Evolutionary conservation across 1,140 invertebrate genomes (phyloP), one percentile per base, ranked within the genome.

Genomic region (Belonocnema kinseyi): DNA sequence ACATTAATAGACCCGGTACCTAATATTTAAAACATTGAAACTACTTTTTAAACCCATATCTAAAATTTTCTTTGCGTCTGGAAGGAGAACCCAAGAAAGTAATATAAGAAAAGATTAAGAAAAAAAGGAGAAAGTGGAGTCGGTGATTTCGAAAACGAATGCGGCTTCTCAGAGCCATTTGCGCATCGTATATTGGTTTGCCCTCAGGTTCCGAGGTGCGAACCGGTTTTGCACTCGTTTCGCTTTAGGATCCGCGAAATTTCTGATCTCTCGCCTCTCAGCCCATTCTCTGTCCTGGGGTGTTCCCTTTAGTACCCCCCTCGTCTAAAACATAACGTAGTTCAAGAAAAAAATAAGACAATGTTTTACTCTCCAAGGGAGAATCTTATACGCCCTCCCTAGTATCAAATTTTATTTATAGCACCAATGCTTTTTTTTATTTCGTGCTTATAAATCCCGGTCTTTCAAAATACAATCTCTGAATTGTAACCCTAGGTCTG

Each of bases 141-240:
- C 61, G 58, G 78, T 71, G 73, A 72, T 51, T 17, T 72, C 76
- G 75, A 79, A 77, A 66, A 71, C 75, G 80, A 78, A 73, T 14
- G 71, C 80, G 78, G 79, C 81, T 80, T 66, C 70, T 74, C 72
- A 76, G 73, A 77, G 75, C 72, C 75, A 73, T 56, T 78, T 46
- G 74, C 78, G 81, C 72, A 75, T 72, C 74, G 58, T 61, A 53
- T 75, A 72, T 77, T 56, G 66, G 77, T 58, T 77, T 46, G 50
- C 61, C 51, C 75, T 78, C 73, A 72, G 52, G 54, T 50, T 50
- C 61, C 73, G 40, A 46, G 40, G 40, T 46, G 40, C 40, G 71
- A 78, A 83, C 82, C 82, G 82, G 82, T 83, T 83, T 79, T 72
- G 61, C 52, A 72, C 50, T 56, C 71, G 72, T 73, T 66, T 75